A percentile compares a stretch with the other conserved stretches of the same genome.
Evolutionary conservation across 2,113 vertebrate species (phyloP).

Genomic region (Cygnus atratus): DNA sequence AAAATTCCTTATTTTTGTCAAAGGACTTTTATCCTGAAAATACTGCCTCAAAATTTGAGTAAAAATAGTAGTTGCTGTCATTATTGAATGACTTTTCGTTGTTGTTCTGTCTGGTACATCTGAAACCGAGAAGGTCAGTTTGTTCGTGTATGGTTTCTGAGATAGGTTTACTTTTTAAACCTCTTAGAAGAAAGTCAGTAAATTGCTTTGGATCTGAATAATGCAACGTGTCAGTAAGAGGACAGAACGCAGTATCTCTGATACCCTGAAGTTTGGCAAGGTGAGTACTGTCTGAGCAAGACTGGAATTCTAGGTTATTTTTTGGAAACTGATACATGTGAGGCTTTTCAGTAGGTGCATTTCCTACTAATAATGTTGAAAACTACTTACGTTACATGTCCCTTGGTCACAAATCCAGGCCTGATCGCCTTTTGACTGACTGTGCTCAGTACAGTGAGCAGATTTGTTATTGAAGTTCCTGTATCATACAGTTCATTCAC

Average conservation of each 20-base stretch:
- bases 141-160: background rate
- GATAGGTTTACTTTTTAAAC: background rate
- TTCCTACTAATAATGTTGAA: background rate
- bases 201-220: background rate
- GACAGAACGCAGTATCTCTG: background rate
- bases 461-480: background rate
- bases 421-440: background rate
- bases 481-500: rapidly evolving
- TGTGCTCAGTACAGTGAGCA: background rate
- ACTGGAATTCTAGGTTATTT: background rate
- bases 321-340: background rate
- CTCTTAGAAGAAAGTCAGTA: background rate
- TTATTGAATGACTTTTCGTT: background rate
- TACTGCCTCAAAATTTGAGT: background rate
- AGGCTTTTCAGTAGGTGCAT: background rate
- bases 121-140: background rate
- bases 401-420: background rate
- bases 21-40: background rate
- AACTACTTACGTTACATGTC: background rate
- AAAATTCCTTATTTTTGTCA: background rate
- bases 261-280: background rate
- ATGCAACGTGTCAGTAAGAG: background rate
- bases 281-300: background rate
- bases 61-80: background rate
- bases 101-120: background rate